phyloP scores from a whole-genome alignment of 2,113 vertebrate genomes.

The Chinchilla lanigera region DNA sequence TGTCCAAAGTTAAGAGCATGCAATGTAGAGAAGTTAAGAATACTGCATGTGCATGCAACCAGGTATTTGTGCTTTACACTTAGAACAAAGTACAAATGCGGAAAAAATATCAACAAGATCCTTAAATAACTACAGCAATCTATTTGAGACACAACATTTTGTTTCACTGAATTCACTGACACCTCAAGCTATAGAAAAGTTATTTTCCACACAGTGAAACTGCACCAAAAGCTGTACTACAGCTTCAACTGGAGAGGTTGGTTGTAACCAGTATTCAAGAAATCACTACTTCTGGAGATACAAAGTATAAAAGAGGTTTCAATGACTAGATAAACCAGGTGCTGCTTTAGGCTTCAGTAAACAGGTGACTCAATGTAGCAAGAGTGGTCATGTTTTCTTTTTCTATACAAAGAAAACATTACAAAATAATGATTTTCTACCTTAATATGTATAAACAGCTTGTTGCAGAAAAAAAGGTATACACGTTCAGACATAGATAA shows the following conservation, averaged over 20 bases:
- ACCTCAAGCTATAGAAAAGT: slow-evolving; percentile 15
- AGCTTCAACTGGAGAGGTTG: neutral
- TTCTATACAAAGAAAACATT: neutral
- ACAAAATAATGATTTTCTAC: neutral
- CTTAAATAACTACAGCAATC: neutral
- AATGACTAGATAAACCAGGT: neutral
- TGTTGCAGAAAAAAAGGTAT: neutral
- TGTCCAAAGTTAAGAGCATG: neutral
- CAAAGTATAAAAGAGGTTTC: neutral
- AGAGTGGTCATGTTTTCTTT: neutral
- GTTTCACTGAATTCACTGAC: neutral
- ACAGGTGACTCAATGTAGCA: neutral
- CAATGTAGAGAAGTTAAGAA: neutral
- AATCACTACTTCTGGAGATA: neutral
- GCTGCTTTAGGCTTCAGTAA: neutral
- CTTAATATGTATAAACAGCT: neutral
- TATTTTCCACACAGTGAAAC: slow-evolving; percentile 29
- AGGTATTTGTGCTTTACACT: slow-evolving; percentile 40
- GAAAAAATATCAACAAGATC: neutral
- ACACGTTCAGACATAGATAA: neutral
- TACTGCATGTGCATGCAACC: neutral
- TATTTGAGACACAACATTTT: neutral
- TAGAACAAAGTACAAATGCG: slow-evolving; percentile 14
- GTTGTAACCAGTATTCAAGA: neutral
- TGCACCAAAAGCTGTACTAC: neutral